Base-by-base conservation (phyloP, 1,140 invertebrate genomes). In the Lordiphosa stackelbergi region DNA sequence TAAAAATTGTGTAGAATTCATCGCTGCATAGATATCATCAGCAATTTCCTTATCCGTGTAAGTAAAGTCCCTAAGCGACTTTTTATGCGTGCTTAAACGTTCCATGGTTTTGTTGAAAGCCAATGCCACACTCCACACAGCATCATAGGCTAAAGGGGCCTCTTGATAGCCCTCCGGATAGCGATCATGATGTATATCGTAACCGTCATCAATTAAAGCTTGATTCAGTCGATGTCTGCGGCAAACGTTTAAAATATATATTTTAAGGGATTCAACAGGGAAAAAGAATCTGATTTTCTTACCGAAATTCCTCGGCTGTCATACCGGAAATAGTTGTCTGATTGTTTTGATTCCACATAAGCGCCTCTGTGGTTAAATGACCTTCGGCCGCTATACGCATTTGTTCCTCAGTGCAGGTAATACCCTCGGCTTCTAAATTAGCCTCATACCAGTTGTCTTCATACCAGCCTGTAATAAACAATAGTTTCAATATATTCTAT, bases 371-470 rank as follows among this genome's bases (percentile, higher is more conserved):
- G 0, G 98, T 99, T 10, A 99, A 89, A 88, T 99, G 98, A 0
- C 97, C 97, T 88, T 99, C 97, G 1, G 98, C 95, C 0, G 98
- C 98, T 57, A 92, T 91, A 40, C 92, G 88, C 95, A 99, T 98
- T 88, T 99, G 92, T 69, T 98, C 95, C 36, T 91, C 91, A 0
- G 96, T 98, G 86, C 98, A 99, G 58, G 96, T 93, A 22, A 99
- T 94, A 11, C 93, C 92, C 87, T 97, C 95, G 45, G 95, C 93
- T 55, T 95, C 92, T n/a, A 96, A 87, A 75, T 95, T 95, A 0
- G 92, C 91, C 79, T 96, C 95, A 87, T 97, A 99, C 98, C 98
- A 99, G 83, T 99, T 97, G 86, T 99, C 97, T 84, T 99, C 97
- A 88, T 99, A 99, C 98, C 98, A 99, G 38, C 95, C 94, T 95